Evolutionary conservation across 2,797 vertebrate species (phyloP).

Genomic region (Hapalemur alaotrensis): DNA sequence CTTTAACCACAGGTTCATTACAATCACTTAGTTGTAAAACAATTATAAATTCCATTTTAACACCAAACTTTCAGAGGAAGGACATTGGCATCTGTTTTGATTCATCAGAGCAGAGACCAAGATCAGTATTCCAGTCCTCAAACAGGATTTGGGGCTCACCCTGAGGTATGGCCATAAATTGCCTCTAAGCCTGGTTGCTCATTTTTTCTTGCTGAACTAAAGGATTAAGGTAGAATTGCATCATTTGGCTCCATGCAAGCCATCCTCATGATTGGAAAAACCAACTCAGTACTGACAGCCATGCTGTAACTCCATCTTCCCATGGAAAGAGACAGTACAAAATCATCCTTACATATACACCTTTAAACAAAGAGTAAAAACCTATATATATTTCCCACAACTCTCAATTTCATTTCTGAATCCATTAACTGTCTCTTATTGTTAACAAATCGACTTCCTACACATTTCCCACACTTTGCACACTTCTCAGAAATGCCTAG

Average conservation of each 20-base stretch:
- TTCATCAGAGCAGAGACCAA: not conserved
- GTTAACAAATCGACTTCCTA: constrained; percentile 3
- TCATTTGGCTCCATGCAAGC: not conserved
- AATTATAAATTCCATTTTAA: constrained; percentile 46
- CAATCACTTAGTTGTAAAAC: constrained; percentile 60
- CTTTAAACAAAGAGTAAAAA: not conserved
- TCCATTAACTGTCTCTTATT: not conserved
- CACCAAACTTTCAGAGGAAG: constrained; percentile 37
- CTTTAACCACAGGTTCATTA: constrained; percentile 64
- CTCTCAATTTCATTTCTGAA: not conserved
- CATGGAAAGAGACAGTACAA: not conserved
- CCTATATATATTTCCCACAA: not conserved
- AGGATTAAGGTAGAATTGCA: not conserved
- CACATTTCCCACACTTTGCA: not conserved
- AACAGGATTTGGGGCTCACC: not conserved
- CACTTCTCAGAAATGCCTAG: constrained; percentile 22
- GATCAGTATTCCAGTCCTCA: not conserved
- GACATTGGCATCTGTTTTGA: not conserved
- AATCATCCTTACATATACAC: not conserved
- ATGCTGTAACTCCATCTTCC: not conserved
- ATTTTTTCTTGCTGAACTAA: not conserved
- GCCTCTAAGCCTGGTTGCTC: not conserved
- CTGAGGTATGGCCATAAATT: not conserved
- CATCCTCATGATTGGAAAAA: not conserved
- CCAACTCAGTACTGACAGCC: not conserved